Conservation (phyloP, 1,140 invertebrate species). For the Coptotermes formosanus region DNA sequence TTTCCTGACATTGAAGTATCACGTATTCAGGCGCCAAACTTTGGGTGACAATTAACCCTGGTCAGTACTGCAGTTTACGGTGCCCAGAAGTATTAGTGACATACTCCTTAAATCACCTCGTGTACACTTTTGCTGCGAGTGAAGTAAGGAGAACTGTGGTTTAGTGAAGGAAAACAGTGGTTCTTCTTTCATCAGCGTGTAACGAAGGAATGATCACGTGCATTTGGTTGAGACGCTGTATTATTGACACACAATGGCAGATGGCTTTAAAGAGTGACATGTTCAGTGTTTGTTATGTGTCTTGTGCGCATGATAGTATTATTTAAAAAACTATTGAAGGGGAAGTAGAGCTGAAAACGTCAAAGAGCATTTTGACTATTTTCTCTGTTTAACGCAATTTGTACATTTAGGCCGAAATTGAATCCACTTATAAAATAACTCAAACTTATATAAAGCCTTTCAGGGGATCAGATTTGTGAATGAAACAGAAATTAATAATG, state of each 20-base stretch:
- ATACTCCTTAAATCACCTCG: neutral
- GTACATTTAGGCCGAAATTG: neutral
- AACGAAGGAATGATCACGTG: neutral
- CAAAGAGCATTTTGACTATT: neutral
- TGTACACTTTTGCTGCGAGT: neutral
- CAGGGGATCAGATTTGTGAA: neutral
- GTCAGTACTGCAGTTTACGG: neutral
- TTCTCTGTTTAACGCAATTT: neutral
- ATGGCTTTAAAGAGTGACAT: neutral
- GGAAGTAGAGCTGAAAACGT: neutral
- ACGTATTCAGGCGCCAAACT: too few relatives aligned
- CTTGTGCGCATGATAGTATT: neutral
- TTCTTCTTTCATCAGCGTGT: neutral
- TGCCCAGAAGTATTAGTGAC: neutral
- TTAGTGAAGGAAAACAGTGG: neutral
- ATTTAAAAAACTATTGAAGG: neutral
- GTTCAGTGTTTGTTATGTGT: conserved; percentile 4
- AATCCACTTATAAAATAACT: neutral
- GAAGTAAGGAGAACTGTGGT: neutral
- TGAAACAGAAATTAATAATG: neutral
- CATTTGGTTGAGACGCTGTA: neutral
- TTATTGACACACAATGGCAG: neutral
- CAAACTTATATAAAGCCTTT: neutral
- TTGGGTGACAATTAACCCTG: neutral
- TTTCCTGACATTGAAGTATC: too few relatives aligned